Base-by-base conservation (phyloP, 1,140 invertebrate genomes). In the Drosophila bocki region DNA sequence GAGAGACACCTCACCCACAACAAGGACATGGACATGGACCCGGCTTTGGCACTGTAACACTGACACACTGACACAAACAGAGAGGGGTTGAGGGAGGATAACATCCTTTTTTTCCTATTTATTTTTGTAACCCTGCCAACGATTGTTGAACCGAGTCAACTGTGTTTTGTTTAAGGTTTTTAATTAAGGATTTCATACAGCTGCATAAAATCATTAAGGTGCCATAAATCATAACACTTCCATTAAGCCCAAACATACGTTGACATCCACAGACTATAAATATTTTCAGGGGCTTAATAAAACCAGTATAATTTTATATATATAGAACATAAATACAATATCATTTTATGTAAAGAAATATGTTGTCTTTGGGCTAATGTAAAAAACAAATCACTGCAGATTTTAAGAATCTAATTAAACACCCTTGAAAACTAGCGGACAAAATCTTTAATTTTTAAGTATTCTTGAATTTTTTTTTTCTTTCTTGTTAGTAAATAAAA, bases 11-110 rank as follows among this genome's bases (percentile, higher is more conserved):
- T 12, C 44, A 3, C 22, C 12, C 57, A 29, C 39, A n/a, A 29
- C 65, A 71, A 26, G 48, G 53, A 71, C 48, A 69, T 54, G 68
- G 53, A 70, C 64, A 68, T 63, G 64, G 58, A 74, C 57, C 75
- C 75, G 75, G 75, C 75, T 78, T 78, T 78, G 57, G 50, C 51
- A 62, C 50, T 70, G 75, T 78, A 70, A 78, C 75, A 78, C 75
- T 78, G 75, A 78, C 75, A 78, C 75, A 78, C 74, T 78, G 63
- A 69, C 75, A 70, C 3, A 7, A 33, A 3, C 1, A 9, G 12
- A 5, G 9, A 7, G 9, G 7, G 2, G 29, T 12, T 4, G 22
- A 22, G 13, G 17, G 5, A 26, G 17, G 9, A 26, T 13, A 11
- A 22, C 33, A 15, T 54, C 19, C 15, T 19, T 54, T 37, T 13